These are phyloP conservation scores for Saguinus imperator DNA, from an alignment of 2,113 vertebrate genomes.

Conservation along the genomic window DNA sequence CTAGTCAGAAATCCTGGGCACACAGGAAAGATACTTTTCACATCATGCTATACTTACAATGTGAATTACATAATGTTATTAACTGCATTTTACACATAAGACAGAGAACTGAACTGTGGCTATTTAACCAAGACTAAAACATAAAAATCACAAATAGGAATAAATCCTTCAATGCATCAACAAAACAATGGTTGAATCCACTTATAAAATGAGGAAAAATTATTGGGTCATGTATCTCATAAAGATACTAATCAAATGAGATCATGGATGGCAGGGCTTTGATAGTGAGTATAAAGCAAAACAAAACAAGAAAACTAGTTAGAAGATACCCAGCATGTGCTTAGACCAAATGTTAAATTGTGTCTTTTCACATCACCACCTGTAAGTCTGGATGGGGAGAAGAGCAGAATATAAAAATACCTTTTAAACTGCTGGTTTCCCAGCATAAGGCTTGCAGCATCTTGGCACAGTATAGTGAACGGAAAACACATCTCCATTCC, in stretches of 20 bases:
- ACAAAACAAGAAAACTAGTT: background rate
- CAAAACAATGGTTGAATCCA: background rate
- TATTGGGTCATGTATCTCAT: background rate
- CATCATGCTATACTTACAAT: background rate
- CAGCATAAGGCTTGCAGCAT: background rate
- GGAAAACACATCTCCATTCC: background rate
- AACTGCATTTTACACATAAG: background rate
- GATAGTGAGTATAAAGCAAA: background rate
- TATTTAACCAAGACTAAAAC: background rate
- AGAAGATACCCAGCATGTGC: background rate
- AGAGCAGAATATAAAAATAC: background rate
- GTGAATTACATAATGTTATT: background rate
- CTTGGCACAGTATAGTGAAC: background rate
- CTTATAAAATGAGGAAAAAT: background rate
- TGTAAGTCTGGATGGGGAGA: background rate
- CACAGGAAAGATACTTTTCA: background rate
- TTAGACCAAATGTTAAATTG: background rate
- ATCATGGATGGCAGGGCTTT: background rate
- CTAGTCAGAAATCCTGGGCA: background rate
- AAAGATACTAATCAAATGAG: background rate
- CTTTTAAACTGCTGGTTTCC: background rate
- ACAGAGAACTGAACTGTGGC: constrained; percentile 1
- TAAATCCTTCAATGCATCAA: background rate
- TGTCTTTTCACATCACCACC: background rate
- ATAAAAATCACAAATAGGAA: background rate